Conservation (phyloP, 2,797 vertebrate species). For the Aselliscus stoliczkanus region DNA sequence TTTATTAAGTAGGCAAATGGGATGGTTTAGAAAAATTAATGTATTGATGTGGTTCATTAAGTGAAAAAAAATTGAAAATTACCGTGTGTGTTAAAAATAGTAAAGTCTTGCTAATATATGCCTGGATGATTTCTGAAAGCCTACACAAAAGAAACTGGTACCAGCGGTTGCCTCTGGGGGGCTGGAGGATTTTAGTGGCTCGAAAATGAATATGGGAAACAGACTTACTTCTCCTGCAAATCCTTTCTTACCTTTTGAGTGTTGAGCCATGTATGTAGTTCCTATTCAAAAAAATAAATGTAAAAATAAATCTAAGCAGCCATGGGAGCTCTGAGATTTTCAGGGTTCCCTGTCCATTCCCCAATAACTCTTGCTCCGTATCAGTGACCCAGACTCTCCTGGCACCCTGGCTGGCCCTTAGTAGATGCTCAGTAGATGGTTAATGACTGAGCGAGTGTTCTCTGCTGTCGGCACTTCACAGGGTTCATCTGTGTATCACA, state of each 20-base stretch:
- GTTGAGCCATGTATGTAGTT: neutral
- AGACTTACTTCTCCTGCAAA: neutral
- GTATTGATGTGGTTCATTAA: neutral
- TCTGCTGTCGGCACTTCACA: fast-evolving
- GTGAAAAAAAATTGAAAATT: neutral
- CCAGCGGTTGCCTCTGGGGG: neutral
- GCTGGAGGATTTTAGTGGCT: neutral
- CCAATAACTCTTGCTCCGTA: fast-evolving
- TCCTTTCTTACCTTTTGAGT: neutral
- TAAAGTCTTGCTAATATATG: neutral
- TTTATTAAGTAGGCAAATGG: neutral
- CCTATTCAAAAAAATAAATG: neutral
- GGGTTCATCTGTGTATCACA: neutral
- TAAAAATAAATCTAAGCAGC: neutral
- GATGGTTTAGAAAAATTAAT: neutral
- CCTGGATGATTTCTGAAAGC: neutral
- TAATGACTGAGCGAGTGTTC: too few relatives aligned
- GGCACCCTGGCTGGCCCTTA: neutral
- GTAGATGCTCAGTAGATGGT: neutral
- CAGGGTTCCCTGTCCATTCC: neutral
- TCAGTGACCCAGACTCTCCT: neutral
- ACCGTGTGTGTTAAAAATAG: neutral
- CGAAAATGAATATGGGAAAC: neutral
- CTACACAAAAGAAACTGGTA: neutral
- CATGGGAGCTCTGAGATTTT: neutral